Evolutionary conservation across 2,888 invertebrate species (phyloP), one percentile per base, ranked within the genome.

Genomic region (Drosophila flavopinicola): DNA sequence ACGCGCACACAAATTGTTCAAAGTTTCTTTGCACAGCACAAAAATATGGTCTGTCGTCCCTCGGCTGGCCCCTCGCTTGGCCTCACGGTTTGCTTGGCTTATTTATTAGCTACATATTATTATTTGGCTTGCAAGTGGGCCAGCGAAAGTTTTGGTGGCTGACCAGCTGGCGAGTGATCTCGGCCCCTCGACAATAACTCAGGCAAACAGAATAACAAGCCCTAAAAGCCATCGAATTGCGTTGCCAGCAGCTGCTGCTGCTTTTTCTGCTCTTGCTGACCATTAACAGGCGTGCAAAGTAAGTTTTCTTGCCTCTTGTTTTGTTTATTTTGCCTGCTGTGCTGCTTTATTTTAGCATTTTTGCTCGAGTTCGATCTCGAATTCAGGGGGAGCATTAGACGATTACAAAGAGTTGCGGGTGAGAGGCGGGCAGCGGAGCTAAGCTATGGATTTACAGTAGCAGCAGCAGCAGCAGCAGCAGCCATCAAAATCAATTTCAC

Each of bases 51-150:
- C 17, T 42, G 65, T 48, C 65, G 65, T 48, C 65, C 63, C 65
- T 52, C 56, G 33, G 38, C 37, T 57, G 48, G 38, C 51, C 53
- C 32, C 39, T 30, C 32, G 17, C 23, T 53, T 39, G 23, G 33
- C 37, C 48, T 9, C 10, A 24, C 6, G 24, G 45, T 44, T 29
- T n/a, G 48, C 37, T 11, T 52, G 42, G 57, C 77, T 76, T 86
- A 86, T 86, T 80, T 80, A 80, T 80, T 80, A 76, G 86, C 86
- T 70, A 86, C 86, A 79, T 79, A 79, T 86, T 86, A 80, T 76
- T 86, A 79, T 80, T 84, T 78, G 39, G 25, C 33, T 20, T 9
- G 48, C 39, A 20, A 48, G 29, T 45, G 67, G 39, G 39, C 42
- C 54, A 58, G 51, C 41, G 60, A 72, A 73, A 76, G 73, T 76